Percentiles rank a stretch among this genome's conserved stretches.
These are phyloP conservation scores for Monopterus albus DNA, from an alignment of 2,113 vertebrate species.

Conservation along the genomic window DNA sequence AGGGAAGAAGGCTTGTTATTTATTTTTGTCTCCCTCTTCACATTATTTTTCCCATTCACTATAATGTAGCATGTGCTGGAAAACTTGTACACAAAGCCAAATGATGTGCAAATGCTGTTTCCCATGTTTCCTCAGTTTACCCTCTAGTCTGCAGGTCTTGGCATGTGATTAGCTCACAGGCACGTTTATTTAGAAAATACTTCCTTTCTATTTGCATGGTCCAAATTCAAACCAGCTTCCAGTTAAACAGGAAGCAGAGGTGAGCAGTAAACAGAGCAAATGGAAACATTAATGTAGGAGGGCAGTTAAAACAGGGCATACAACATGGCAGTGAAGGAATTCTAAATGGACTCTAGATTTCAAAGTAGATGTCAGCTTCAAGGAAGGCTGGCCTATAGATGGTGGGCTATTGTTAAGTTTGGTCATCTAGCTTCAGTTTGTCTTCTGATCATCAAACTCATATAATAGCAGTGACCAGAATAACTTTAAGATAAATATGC, in stretches of 20 bases:
- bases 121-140: slow-evolving; percentile 15
- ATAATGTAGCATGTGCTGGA: neutral
- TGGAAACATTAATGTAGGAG: slow-evolving; percentile 36
- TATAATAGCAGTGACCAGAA: neutral
- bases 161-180: slow-evolving; percentile 19
- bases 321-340: slow-evolving; percentile 19
- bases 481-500: slow-evolving; percentile 18
- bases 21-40: neutral
- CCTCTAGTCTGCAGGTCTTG: slow-evolving; percentile 14
- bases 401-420: slow-evolving; percentile 3
- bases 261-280: slow-evolving; percentile 52
- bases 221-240: slow-evolving; percentile 42
- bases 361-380: neutral
- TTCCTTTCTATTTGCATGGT: slow-evolving; percentile 47
- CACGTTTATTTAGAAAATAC: slow-evolving; percentile 35
- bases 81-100: neutral
- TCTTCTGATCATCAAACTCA: neutral
- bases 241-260: slow-evolving; percentile 57
- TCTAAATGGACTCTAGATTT: slow-evolving; percentile 1
- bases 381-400: slow-evolving; percentile 1
- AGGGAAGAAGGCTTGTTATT: neutral
- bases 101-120: slow-evolving; percentile 9
- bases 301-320: slow-evolving; percentile 33
- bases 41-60: neutral
- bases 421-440: neutral